Percentiles rank a stretch among this genome's conserved stretches.
phyloP scores from a whole-genome alignment of 2,888 invertebrate genomes.

The Diplolepis rosae region DNA sequence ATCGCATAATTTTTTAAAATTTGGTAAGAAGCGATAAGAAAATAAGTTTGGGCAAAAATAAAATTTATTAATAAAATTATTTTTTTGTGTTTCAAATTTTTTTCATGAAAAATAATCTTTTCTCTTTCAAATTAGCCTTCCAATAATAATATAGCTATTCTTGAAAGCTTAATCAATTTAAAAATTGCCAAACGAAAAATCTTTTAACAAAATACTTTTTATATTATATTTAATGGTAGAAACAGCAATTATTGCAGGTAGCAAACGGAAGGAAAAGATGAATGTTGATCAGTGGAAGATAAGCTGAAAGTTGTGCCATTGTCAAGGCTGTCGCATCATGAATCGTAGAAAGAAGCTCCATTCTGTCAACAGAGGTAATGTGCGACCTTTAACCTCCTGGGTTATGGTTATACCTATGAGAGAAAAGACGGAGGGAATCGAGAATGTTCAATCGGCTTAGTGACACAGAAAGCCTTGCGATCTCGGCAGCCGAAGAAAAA shows the following conservation, averaged over 20 bases:
- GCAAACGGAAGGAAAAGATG: not conserved
- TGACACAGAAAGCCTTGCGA: conserved; percentile 68
- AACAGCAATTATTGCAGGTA: not conserved
- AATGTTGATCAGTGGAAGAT: not conserved
- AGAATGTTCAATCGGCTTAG: conserved; percentile 69
- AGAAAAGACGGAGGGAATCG: conserved; percentile 54
- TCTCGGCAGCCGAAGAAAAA: conserved; percentile 51
- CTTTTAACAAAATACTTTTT: too few relatives aligned
- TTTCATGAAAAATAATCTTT: too few relatives aligned
- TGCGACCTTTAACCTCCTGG: not conserved
- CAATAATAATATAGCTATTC: too few relatives aligned
- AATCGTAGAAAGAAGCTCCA: conserved; percentile 40
- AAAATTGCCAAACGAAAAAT: too few relatives aligned
- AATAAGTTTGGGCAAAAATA: too few relatives aligned
- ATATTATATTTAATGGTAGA: too few relatives aligned
- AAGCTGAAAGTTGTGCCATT: conserved; percentile 40
- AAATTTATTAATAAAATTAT: too few relatives aligned
- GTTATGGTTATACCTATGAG: conserved; percentile 4
- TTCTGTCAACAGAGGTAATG: conserved; percentile 39
- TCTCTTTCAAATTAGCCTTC: too few relatives aligned
- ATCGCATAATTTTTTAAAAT: too few relatives aligned
- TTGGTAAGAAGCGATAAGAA: too few relatives aligned
- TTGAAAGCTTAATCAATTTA: too few relatives aligned
- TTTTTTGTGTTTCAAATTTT: too few relatives aligned
- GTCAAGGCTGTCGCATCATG: conserved; percentile 47